Percentiles rank a stretch among this genome's conserved stretches.
Evolutionary conservation across 2,113 vertebrate genomes (phyloP).

Genomic region (Callionymus lyra): DNA sequence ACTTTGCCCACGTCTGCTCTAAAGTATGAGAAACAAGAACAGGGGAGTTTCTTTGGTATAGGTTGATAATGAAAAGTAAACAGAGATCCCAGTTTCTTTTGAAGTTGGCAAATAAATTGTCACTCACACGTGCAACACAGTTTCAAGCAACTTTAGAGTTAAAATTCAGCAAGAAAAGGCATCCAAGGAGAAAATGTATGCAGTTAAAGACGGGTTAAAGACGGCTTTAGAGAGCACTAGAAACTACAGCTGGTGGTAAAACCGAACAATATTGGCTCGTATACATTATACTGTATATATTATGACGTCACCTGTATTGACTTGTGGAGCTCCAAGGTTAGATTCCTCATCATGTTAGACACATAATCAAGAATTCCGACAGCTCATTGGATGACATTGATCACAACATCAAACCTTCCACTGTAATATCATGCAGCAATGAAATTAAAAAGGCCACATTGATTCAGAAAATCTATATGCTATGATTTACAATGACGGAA

Average conservation of each 20-base stretch:
- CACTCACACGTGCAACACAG: too few relatives aligned
- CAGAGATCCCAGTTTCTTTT: too few relatives aligned
- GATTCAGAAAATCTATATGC: conserved; percentile 6
- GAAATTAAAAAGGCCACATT: conserved; percentile 22
- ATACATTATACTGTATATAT: too few relatives aligned
- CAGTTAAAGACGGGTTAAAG: conserved; percentile 6
- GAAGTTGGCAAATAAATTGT: too few relatives aligned
- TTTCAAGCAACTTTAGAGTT: too few relatives aligned
- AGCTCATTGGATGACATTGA: conserved; percentile 67
- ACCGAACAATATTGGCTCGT: too few relatives aligned
- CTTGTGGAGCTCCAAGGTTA: conserved; percentile 50
- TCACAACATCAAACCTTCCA: conserved; percentile 43
- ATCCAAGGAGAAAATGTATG: conserved; percentile 14
- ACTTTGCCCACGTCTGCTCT: too few relatives aligned
- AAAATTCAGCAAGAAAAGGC: neutral
- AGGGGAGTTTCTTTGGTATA: too few relatives aligned
- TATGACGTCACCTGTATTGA: conserved; percentile 49
- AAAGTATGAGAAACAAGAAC: too few relatives aligned
- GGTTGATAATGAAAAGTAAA: too few relatives aligned
- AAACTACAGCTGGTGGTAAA: too few relatives aligned
- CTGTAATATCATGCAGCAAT: conserved; percentile 2
- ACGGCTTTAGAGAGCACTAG: too few relatives aligned
- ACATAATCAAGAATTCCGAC: conserved; percentile 64
- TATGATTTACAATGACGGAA: neutral
- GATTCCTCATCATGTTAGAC: conserved; percentile 56